Evolutionary conservation across 2,113 vertebrate species (phyloP).

Genomic region (Arvicanthis niloticus): DNA sequence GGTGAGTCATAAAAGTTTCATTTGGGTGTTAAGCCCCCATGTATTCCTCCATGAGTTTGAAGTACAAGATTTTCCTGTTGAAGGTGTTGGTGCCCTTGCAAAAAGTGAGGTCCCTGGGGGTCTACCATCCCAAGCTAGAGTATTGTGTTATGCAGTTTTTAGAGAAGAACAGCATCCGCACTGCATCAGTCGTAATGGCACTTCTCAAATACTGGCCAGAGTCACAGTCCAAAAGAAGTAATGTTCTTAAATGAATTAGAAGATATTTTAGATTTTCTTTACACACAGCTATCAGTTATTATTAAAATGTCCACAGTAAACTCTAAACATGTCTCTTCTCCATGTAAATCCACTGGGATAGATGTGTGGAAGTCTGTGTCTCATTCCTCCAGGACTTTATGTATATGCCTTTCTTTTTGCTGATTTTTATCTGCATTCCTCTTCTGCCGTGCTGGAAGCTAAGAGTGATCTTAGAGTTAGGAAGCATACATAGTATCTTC

Average conservation of each 20-base stretch:
- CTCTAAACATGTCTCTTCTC: not conserved
- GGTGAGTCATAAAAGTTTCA: not conserved
- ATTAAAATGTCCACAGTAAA: not conserved
- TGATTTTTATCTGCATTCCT: constrained; percentile 8
- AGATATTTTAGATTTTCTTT: no score
- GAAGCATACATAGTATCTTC: not conserved
- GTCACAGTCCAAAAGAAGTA: no score
- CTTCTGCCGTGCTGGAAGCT: not conserved
- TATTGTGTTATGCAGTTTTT: no score
- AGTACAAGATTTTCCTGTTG: no score
- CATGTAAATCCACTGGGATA: no score
- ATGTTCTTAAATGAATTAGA: no score
- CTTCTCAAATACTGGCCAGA: no score
- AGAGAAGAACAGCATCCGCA: no score
- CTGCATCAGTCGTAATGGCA: no score
- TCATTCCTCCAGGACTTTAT: not conserved
- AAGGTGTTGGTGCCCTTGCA: no score
- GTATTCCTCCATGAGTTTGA: not conserved
- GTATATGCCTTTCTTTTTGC: not conserved
- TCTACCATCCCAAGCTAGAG: no score
- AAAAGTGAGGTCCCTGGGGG: no score
- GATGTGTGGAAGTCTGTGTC: not conserved
- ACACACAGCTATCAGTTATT: not conserved
- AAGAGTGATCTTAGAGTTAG: not conserved
- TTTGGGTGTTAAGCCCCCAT: not conserved